Percentiles rank a stretch among this genome's conserved stretches.
These are phyloP conservation scores for Myotis davidii DNA, from an alignment of 2,113 vertebrate species.

Conservation along the genomic window DNA sequence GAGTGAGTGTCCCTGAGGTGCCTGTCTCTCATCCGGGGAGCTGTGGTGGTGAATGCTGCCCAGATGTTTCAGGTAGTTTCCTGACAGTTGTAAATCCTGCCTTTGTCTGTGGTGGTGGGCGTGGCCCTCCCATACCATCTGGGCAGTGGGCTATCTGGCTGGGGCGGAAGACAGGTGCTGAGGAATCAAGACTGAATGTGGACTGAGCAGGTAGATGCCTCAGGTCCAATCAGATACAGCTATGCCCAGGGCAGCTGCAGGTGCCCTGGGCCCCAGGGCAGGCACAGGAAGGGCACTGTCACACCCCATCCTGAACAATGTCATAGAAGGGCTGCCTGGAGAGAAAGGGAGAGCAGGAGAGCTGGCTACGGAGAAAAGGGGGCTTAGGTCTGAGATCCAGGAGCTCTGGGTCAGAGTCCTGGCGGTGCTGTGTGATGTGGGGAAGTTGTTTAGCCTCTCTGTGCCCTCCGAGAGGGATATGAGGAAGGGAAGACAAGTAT, in stretches of 20 bases:
- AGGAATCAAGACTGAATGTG: neutral
- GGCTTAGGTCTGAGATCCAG: accelerated
- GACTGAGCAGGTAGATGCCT: neutral
- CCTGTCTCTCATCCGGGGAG: neutral
- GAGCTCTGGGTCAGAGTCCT: neutral
- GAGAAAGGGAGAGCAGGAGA: neutral
- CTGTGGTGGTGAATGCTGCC: neutral
- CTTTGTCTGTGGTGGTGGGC: neutral
- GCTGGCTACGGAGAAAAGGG: neutral
- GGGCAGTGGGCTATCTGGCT: neutral
- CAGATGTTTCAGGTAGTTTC: neutral
- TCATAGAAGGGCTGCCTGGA: neutral
- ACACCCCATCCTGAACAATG: accelerated
- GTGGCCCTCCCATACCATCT: neutral
- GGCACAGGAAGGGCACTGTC: neutral
- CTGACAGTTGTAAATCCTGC: neutral
- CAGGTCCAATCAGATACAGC: neutral
- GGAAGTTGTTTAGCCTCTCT: neutral
- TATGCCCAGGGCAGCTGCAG: neutral
- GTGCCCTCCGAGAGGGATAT: neutral
- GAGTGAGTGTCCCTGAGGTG: neutral
- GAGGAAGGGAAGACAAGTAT: accelerated
- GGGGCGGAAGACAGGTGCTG: neutral
- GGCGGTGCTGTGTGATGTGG: neutral
- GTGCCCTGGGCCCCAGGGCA: accelerated